Evolutionary conservation across 1,140 invertebrate genomes (phyloP).

Genomic region (Bombus affinis): DNA sequence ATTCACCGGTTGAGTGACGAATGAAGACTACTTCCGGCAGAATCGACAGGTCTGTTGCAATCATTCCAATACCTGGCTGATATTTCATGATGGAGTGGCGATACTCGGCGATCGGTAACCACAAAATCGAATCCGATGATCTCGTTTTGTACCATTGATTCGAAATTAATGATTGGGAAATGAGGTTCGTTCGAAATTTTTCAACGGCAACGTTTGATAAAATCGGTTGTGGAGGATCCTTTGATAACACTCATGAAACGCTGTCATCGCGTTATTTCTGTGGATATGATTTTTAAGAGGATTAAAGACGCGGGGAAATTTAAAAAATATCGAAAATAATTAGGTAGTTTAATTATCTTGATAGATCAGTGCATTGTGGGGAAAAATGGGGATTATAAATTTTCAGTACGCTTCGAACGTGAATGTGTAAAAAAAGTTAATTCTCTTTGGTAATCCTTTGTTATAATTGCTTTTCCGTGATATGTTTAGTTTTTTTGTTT

Average conservation of each 20-base stretch:
- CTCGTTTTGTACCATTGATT: not conserved
- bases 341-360: too few species aligned
- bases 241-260: too few species aligned
- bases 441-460: too few species aligned
- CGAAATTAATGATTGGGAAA: not conserved
- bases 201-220: not conserved
- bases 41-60: constrained; percentile 31
- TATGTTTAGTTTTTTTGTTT: too few species aligned
- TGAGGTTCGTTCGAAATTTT: not conserved
- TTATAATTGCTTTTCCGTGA: too few species aligned
- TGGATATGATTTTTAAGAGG: not conserved
- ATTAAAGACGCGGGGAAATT: not conserved
- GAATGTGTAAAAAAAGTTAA: too few species aligned
- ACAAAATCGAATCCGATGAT: constrained; percentile 1
- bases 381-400: too few species aligned
- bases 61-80: constrained; percentile 22
- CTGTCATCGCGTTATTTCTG: not conserved
- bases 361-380: too few species aligned
- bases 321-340: not conserved
- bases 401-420: too few species aligned
- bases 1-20: constrained; percentile 28
- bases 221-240: not conserved
- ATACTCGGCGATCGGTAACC: constrained; percentile 18
- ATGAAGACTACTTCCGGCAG: constrained; percentile 51
- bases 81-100: constrained; percentile 32